phyloP scores from a whole-genome alignment of 2,888 invertebrate genomes.

The Drosophila yooni region DNA sequence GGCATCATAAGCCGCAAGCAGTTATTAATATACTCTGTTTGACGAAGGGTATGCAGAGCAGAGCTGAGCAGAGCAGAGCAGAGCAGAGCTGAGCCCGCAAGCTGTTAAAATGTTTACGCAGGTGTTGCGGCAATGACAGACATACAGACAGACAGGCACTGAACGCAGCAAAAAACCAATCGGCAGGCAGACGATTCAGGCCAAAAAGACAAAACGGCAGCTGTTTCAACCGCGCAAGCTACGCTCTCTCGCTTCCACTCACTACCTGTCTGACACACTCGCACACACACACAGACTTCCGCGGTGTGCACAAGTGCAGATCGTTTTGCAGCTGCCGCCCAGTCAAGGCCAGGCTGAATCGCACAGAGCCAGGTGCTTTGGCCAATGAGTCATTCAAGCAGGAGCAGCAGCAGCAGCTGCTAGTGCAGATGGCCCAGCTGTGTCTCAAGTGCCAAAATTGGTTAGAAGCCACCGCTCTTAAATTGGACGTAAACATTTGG shows the following conservation, averaged over 20 bases:
- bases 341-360: conserved; percentile 48
- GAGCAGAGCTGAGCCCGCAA: conserved; percentile 47
- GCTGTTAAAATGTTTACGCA: conserved; percentile 79
- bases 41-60: conserved; percentile 10
- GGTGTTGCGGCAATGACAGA: conserved; percentile 67
- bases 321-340: conserved; percentile 51
- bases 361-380: conserved; percentile 28
- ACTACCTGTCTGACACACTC: not conserved
- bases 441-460: conserved; percentile 20
- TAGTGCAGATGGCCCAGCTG: conserved; percentile 36
- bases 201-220: conserved; percentile 48
- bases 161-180: conserved; percentile 13
- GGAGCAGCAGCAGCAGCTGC: conserved; percentile 41
- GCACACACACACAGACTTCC: conserved; percentile 13
- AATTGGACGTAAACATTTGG: conserved; percentile 19
- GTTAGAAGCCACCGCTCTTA: conserved; percentile 14
- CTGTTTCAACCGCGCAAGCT: conserved; percentile 43
- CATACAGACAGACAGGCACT: conserved; percentile 16
- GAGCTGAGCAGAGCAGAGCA: conserved; percentile 40
- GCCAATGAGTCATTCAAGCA: conserved; percentile 25
- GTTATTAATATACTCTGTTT: not conserved
- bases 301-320: conserved; percentile 42
- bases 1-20: not conserved
- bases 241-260: conserved; percentile 20
- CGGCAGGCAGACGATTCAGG: conserved; percentile 37